Evolutionary conservation across 2,888 invertebrate species (phyloP), one percentile per base, ranked within the genome.

Genomic region (Pilophorus perplexus): DNA sequence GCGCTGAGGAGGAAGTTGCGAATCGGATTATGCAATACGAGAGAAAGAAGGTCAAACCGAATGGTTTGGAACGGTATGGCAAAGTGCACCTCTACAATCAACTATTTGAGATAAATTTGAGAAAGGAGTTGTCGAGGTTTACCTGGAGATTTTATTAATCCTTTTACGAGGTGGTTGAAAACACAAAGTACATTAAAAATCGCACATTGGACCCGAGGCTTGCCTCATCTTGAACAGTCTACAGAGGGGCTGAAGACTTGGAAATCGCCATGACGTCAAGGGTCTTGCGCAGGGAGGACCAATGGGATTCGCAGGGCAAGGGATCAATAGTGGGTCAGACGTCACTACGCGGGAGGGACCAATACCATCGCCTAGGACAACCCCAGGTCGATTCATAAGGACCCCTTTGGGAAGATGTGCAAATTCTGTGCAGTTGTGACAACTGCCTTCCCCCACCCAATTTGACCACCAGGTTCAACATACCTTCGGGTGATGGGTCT

Each of bases 301-400:
- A 62, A 62, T 62, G 33, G 48, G 28, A 62, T 4, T 4, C 12
- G 20, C 27, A 22, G 23, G 33, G 8, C 6, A n/a, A 18, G 28
- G 1, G 62, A 62, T 62, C 62, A 62, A 62, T 62, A 62, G 33
- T 38, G 62, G 46, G 62, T 20, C 10, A 16, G 62, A 62, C 62
- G 62, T 62, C 62, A 62, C 33, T 3, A 8, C 8, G 28, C 16
- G 60, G 40, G 33, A 40, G 40, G 59, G 52, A 60, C 52, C 60
- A 67, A 59, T 20, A 52, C 40, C 60, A 48, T 38, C 50, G 60
- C 67, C 67, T 67, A 67, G 67, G 67, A 59, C 67, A 67, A 67
- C 67, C 60, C 67, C 37, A 25, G 67, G 67, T 67, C 67, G 67
- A 67, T 67, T 50, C 67, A 59, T 42, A 40, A 38, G 27, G 14